These are phyloP conservation scores for Dione juno DNA, from an alignment of 2,888 invertebrate species.

Conservation along the genomic window DNA sequence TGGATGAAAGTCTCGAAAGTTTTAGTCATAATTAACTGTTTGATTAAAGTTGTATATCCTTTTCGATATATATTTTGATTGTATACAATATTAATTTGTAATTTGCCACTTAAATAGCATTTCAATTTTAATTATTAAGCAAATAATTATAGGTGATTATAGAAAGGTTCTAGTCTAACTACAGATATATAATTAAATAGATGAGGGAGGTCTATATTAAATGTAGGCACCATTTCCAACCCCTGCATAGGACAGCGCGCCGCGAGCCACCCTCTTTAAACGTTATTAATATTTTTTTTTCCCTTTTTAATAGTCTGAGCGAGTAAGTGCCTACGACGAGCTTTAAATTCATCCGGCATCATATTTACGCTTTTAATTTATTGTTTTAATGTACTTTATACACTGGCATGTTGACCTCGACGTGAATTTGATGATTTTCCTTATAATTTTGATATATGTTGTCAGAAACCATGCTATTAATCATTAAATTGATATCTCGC, in stretches of 20 bases:
- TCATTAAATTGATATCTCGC: background rate
- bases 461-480: background rate
- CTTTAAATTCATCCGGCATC: constrained; percentile 22
- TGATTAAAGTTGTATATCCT: no score
- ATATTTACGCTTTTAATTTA: constrained; percentile 20
- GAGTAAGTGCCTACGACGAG: constrained; percentile 22
- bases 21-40: no score
- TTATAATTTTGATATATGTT: background rate
- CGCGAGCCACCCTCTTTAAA: constrained; percentile 11
- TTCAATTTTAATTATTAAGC: no score
- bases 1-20: background rate
- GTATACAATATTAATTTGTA: no score
- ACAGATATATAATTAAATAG: constrained; percentile 2
- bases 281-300: constrained; percentile 29
- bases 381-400: constrained; percentile 19
- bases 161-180: background rate
- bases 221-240: background rate
- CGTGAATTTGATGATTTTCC: background rate
- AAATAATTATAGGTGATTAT: background rate
- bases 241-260: background rate
- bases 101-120: no score
- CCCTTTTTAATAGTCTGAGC: constrained; percentile 29
- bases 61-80: no score
- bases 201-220: background rate
- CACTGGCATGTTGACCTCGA: constrained; percentile 18